Percentiles rank a stretch among this genome's conserved stretches.
Evolutionary conservation across 2,888 invertebrate species (phyloP).

Genomic region (Amphipyra tragopoginis): DNA sequence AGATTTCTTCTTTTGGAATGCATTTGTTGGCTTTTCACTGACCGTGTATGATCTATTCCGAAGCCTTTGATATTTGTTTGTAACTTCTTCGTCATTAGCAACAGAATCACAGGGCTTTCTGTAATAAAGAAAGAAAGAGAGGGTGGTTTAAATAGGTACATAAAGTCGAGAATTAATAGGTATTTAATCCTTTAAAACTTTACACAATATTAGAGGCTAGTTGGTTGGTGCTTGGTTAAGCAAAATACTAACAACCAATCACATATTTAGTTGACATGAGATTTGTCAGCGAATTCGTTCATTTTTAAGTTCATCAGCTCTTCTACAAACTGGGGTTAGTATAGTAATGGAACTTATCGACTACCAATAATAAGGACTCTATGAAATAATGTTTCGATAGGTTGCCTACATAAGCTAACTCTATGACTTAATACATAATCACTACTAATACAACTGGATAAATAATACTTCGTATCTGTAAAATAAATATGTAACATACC

Average conservation of each 20-base stretch:
- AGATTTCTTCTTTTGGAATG: constrained; percentile 80
- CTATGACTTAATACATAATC: background rate
- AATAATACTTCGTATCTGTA: background rate
- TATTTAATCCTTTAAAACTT: too few species aligned
- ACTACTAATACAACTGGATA: background rate
- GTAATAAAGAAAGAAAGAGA: constrained; percentile 64
- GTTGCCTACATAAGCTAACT: too few species aligned
- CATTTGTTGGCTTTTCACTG: constrained; percentile 81
- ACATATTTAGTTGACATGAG: too few species aligned
- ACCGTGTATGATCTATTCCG: constrained; percentile 88
- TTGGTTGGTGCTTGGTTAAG: too few species aligned
- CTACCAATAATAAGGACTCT: too few species aligned
- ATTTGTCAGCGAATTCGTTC: too few species aligned
- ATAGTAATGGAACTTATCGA: too few species aligned
- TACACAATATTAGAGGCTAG: too few species aligned
- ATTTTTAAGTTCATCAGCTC: too few species aligned
- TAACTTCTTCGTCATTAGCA: constrained; percentile 80
- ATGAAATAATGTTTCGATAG: too few species aligned
- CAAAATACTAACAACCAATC: too few species aligned
- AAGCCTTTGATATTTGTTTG: constrained; percentile 82
- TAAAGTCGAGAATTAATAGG: background rate
- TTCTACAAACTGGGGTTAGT: too few species aligned
- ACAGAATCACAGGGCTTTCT: constrained; percentile 90
- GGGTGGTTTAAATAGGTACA: background rate
- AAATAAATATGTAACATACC: constrained; percentile 84